Evolutionary conservation across 2,113 vertebrate species (phyloP).

Genomic region (Vulpes ferrilata): DNA sequence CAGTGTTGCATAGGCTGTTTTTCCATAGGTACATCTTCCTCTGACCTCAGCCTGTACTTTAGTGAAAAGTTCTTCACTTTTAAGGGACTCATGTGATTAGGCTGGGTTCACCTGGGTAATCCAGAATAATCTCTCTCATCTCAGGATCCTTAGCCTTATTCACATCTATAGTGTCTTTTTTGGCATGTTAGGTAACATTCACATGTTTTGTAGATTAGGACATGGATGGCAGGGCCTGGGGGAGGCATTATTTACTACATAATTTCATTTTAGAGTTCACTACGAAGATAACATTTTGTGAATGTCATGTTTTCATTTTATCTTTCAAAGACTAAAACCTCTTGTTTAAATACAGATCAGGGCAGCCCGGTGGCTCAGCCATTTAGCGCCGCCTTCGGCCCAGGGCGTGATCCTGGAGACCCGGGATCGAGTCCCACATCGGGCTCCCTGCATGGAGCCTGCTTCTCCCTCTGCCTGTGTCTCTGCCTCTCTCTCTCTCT

Average conservation of each 20-base stretch:
- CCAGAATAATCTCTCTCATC: background rate
- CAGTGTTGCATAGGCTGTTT: background rate
- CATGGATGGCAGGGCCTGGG: background rate
- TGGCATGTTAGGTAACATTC: background rate
- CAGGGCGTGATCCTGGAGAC: too few relatives aligned
- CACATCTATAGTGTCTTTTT: background rate
- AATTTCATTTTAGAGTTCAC: conserved; percentile 4
- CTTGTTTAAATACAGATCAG: background rate
- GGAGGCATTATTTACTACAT: background rate
- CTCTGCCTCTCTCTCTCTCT: too few relatives aligned
- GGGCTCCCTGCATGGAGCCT: too few relatives aligned
- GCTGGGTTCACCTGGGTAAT: background rate
- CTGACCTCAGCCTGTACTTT: background rate
- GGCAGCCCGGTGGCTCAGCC: too few relatives aligned
- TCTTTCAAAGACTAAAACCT: background rate
- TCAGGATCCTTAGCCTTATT: background rate
- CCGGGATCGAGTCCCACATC: too few relatives aligned
- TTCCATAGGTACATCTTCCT: background rate
- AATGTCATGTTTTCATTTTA: background rate
- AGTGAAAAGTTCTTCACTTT: background rate
- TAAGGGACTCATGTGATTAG: background rate
- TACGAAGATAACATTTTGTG: background rate
- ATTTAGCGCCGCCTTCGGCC: too few relatives aligned
- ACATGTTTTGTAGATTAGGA: background rate
- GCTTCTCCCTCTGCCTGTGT: too few relatives aligned